These are phyloP conservation scores for Dreissena polymorpha DNA, from an alignment of 1,140 invertebrate genomes.

Conservation along the genomic window DNA sequence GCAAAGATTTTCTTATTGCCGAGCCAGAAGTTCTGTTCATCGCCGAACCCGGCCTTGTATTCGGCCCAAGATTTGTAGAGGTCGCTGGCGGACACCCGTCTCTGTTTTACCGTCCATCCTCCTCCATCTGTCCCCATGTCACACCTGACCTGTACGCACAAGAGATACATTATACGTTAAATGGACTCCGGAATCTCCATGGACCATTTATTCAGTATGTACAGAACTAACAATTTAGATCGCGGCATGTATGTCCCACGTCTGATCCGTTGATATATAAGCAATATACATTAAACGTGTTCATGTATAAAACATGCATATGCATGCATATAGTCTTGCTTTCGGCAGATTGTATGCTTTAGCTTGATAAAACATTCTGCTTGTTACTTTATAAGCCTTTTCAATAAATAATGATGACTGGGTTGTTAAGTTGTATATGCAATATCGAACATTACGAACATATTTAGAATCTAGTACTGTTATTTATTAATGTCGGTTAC, in stretches of 20 bases:
- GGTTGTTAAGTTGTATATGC: no score
- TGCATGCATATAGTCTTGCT: not conserved
- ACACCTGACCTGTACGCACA: not conserved
- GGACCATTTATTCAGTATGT: no score
- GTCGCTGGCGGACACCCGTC: slow-evolving; percentile 13
- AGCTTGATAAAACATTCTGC: not conserved
- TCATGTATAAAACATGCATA: not conserved
- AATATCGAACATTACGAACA: no score
- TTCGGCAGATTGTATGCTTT: not conserved
- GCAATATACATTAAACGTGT: no score
- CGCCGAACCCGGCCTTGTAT: slow-evolving; percentile 17
- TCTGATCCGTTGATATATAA: no score
- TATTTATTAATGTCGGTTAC: no score
- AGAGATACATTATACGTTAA: not conserved
- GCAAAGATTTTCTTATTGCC: slow-evolving; percentile 19
- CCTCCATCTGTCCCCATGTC: not conserved
- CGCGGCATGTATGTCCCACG: no score
- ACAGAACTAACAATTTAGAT: no score
- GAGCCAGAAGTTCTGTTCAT: slow-evolving; percentile 10
- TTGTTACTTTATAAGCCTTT: no score
- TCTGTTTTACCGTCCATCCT: slow-evolving; percentile 25
- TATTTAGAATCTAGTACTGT: no score
- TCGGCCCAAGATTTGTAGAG: slow-evolving; percentile 10
- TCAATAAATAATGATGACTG: no score
- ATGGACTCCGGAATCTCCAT: no score